These are phyloP conservation scores for Campoplex capitator DNA, from an alignment of 2,888 invertebrate genomes.

Conservation along the genomic window DNA sequence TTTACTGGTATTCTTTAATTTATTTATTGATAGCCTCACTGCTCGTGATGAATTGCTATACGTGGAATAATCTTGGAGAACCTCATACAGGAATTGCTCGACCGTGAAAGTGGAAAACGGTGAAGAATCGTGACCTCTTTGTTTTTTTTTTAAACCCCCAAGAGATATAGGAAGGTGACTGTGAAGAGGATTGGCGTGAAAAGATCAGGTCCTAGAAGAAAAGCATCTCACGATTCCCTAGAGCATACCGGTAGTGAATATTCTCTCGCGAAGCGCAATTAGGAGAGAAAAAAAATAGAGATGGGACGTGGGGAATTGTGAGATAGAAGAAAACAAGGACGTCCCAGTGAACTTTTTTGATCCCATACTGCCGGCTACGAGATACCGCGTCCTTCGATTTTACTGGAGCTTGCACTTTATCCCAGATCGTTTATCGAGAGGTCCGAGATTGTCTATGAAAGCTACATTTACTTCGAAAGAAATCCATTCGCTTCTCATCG, in stretches of 20 bases:
- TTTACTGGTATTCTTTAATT: neutral
- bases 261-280: slow-evolving; percentile 43
- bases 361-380: neutral
- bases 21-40: neutral
- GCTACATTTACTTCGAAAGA: slow-evolving; percentile 23
- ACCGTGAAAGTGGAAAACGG: slow-evolving; percentile 55
- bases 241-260: slow-evolving; percentile 41
- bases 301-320: slow-evolving; percentile 15
- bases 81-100: slow-evolving; percentile 31
- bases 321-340: slow-evolving; percentile 14
- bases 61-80: slow-evolving; percentile 30
- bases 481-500: slow-evolving; percentile 25
- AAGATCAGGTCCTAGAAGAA: slow-evolving; percentile 53
- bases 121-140: slow-evolving; percentile 56
- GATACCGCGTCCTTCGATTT: slow-evolving; percentile 38
- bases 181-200: slow-evolving; percentile 49
- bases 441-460: slow-evolving; percentile 10
- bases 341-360: slow-evolving; percentile 29
- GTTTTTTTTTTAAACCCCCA: slow-evolving; percentile 23
- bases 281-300: slow-evolving; percentile 39
- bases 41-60: slow-evolving; percentile 19
- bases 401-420: slow-evolving; percentile 32
- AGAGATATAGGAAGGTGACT: slow-evolving; percentile 27
- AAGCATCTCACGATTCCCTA: slow-evolving; percentile 27
- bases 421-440: slow-evolving; percentile 54